Base-by-base conservation (phyloP, 2,113 vertebrate genomes). In the Apteryx owenii region DNA sequence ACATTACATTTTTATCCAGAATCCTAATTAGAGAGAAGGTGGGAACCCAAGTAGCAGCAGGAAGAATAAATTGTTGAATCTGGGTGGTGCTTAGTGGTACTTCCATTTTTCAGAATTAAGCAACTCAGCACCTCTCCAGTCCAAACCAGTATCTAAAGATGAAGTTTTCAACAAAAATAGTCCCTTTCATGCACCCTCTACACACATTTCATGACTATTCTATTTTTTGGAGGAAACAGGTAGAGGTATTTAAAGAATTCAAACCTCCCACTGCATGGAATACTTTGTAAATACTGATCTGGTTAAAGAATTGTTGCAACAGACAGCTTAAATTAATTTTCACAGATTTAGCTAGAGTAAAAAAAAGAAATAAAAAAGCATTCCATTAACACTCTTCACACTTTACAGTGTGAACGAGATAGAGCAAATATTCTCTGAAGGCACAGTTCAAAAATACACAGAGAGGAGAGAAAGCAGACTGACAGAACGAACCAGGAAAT, bases 311-410 rank as follows among this genome's bases (percentile, higher is more conserved):
- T 9, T 12, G 9, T 72, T 87, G 36, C 28, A 80, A 77, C 28
- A 92, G 31, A 58, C 38, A 76, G 21, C 14, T 93, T 77, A 86
- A 66, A 90, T 70, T 76, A 93, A 71, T 69, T 93, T 95, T 94
- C 3, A 4, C 61, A 91, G 61, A 75, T 85, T 94, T 86, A 28
- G 4, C 8, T 87, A 9, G 20, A 73, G 46, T 68, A 73, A 5
- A 42, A 75, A 87, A 79, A 21, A 65, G 36, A 78, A 77, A 70
- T 80, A 26, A 28, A 29, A 56, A 28, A 60, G 5, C 50, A 44
- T 88, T 79, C 64, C 10, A 90, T 95, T 96, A 90, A 73, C 69
- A 81, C 44, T 8, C 44, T 91, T 96, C 81, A 85, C 46, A 69
- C 86, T 81, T 94, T 40, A 56, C 28, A 54, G 25, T 61, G 64